Evolutionary conservation across 1,140 invertebrate genomes (phyloP), one percentile per base, ranked within the genome.

Genomic region (Parasteatoda tepidariorum): DNA sequence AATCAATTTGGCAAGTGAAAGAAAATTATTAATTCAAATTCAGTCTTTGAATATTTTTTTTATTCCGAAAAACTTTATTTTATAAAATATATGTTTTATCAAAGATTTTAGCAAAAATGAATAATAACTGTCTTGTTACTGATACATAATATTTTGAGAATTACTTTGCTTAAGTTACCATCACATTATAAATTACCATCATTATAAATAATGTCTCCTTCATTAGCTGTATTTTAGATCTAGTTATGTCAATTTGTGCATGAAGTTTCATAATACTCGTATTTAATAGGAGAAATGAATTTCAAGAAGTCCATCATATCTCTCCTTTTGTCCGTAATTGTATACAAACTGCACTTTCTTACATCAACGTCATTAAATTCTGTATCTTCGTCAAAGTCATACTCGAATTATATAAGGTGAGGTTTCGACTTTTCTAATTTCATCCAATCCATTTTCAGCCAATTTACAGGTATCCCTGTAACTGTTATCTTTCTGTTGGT

Each of bases 161-260:
- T 48, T 38, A 5, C 15, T 5, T 41, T 13, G 38, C 13, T 41
- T 41, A 41, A 41, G 13, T 41, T 41, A 41, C 38, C 38, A 6
- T 6, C 13, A 6, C 13, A 41, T 6, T 6, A 6, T 75, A 28
- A 28, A 26, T 75, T 5, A 59, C 30, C 73, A 57, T 24, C 54
- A 59, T 59, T 54, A 75, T 59, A 59, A 75, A 57, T 74, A 18
- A 74, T 74, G 73, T 59, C 48, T 59, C 28, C 73, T 31, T 75
- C 26, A 59, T 59, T 22, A 75, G 11, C 41, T 75, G 18, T 59
- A 31, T 75, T 28, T 75, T 33, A 57, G 3, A 0, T 34, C 18
- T 15, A 13, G 54, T 75, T 54, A 75, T 59, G 7, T 64, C 2
- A 24, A 75, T 75, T 57, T 75, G 54, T 75, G 28, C 22, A 34